Percentiles rank a stretch among this genome's conserved stretches.
Evolutionary conservation across 2,797 vertebrate species (phyloP).

Genomic region (Onychomys arenicola): DNA sequence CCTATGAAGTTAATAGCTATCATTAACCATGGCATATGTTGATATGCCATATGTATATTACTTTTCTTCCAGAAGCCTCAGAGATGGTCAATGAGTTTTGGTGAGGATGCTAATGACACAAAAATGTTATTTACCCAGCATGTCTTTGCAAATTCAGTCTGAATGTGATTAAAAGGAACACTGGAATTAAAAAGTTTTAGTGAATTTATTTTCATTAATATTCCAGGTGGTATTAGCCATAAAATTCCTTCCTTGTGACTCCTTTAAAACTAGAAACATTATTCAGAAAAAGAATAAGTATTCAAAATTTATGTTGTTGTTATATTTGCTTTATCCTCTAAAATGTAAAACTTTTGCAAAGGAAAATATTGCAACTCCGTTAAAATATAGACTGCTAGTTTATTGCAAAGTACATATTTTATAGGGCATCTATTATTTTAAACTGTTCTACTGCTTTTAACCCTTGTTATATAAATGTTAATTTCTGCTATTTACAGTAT

Average conservation of each 20-base stretch:
- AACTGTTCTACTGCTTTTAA: neutral
- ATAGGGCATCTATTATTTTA: neutral
- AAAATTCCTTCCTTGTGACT: neutral
- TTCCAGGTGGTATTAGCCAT: neutral
- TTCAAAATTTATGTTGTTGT: neutral
- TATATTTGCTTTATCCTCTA: neutral
- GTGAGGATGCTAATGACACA: neutral
- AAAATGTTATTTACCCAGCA: neutral
- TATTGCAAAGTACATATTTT: neutral
- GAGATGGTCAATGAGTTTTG: neutral
- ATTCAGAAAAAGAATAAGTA: neutral
- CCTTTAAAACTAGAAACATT: conserved; percentile 20
- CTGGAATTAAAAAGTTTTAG: neutral
- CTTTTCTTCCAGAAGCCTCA: neutral
- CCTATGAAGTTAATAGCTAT: too few relatives aligned
- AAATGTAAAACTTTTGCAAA: neutral
- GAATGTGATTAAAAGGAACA: conserved; percentile 21
- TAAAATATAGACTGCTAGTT: neutral
- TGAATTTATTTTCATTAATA: conserved; percentile 40
- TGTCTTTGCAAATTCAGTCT: neutral
- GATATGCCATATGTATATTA: neutral
- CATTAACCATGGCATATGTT: too few relatives aligned
- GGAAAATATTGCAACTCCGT: neutral
- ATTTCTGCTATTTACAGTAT: neutral
- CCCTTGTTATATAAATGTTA: neutral